phyloP scores from a whole-genome alignment of 1,140 invertebrate genomes.

The Notospermus geniculatus region DNA sequence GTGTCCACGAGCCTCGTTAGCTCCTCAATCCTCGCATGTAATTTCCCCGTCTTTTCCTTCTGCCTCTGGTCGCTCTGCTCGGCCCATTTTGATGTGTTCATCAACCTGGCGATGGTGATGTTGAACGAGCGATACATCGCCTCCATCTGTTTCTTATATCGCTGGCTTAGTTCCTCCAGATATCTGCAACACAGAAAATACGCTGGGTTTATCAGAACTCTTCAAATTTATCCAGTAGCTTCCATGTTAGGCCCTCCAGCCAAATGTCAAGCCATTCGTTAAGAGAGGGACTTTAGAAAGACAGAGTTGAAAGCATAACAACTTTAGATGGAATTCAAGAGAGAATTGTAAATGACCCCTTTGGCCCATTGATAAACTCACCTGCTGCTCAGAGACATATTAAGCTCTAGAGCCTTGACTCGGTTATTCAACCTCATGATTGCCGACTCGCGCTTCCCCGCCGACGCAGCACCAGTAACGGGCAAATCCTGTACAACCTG shows the following conservation, averaged over 20 bases:
- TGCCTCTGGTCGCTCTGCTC: constrained; percentile 63
- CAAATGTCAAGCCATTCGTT: neutral
- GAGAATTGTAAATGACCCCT: no score
- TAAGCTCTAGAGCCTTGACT: constrained; percentile 91
- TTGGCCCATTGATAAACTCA: constrained; percentile 14
- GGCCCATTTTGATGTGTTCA: constrained; percentile 69
- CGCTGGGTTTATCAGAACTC: neutral
- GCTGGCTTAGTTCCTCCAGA: constrained; percentile 86
- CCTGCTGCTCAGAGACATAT: constrained; percentile 89
- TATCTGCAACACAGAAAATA: constrained; percentile 64
- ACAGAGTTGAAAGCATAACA: no score
- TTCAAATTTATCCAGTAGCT: neutral
- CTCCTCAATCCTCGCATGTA: constrained; percentile 32
- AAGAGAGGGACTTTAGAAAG: no score
- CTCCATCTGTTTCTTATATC: constrained; percentile 95
- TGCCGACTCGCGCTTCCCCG: constrained; percentile 85
- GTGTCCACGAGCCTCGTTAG: constrained; percentile 25
- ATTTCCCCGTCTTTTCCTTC: constrained; percentile 57
- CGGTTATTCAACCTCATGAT: constrained; percentile 92
- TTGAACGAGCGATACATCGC: constrained; percentile 86
- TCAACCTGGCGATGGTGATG: constrained; percentile 72
- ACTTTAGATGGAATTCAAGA: no score
- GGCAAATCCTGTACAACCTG: no score
- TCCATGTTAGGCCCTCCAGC: neutral
- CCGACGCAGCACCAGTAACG: neutral